Percentiles rank a stretch among this genome's conserved stretches.
Evolutionary conservation across 92 coral and sea anemone genomes (phyloP).

Genomic region (Heteractis magnifica): DNA sequence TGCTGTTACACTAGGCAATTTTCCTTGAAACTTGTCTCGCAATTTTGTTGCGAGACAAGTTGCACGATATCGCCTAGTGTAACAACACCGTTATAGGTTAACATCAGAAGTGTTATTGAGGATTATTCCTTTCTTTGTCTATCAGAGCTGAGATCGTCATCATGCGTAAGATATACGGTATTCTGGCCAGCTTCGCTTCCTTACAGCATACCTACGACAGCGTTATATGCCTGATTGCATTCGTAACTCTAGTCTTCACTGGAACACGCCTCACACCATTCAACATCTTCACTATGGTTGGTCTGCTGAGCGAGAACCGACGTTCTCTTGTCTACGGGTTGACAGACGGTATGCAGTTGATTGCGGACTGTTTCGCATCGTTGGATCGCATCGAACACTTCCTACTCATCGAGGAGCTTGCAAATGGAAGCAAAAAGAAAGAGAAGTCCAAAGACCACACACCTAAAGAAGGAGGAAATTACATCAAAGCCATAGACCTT

Average conservation of each 20-base stretch:
- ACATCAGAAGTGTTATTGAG: too few relatives aligned
- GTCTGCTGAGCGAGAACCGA: slow-evolving; percentile 81
- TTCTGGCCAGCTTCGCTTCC: slow-evolving; percentile 84
- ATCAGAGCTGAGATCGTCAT: slow-evolving; percentile 63
- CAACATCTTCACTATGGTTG: slow-evolving; percentile 90
- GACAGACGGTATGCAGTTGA: slow-evolving; percentile 90
- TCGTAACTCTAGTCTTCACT: slow-evolving; percentile 80
- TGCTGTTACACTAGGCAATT: too few relatives aligned
- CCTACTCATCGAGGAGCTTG: slow-evolving; percentile 76
- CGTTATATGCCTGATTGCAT: slow-evolving; percentile 86
- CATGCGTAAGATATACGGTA: slow-evolving; percentile 78
- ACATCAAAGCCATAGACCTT: slow-evolving; percentile 45
- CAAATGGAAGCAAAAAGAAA: slow-evolving; percentile 35
- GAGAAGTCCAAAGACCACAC: slow-evolving; percentile 19
- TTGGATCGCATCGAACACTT: slow-evolving; percentile 80
- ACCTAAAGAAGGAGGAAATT: slow-evolving; percentile 27
- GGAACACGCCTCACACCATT: slow-evolving; percentile 86
- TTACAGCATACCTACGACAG: slow-evolving; percentile 87
- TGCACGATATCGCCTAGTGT: too few relatives aligned
- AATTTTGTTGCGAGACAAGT: too few relatives aligned
- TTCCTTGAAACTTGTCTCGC: too few relatives aligned
- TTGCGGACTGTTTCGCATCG: slow-evolving; percentile 90
- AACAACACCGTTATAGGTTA: too few relatives aligned
- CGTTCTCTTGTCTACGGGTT: slow-evolving; percentile 85
- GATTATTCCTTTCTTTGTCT: not conserved